Base-by-base conservation (phyloP, 1,140 invertebrate species). In the Homarus americanus region DNA sequence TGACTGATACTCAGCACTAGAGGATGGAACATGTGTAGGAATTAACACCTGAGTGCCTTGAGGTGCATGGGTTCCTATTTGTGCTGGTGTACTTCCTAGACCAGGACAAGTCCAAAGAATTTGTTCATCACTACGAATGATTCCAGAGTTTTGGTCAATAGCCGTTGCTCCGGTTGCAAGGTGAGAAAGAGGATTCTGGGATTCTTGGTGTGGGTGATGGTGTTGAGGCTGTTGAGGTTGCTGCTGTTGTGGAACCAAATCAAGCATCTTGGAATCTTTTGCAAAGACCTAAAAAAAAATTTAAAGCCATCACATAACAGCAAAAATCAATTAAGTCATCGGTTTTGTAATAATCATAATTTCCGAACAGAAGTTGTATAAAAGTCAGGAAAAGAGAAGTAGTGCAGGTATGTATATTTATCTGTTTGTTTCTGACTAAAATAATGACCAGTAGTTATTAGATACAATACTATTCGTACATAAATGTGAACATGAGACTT, bases 11-110 rank as follows among this genome's bases (percentile, higher is more conserved):
- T 69, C 38, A 34, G 73, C 34, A 24, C 24, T 38, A 20, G 82
- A 38, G 28, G 69, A 40, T 3, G 69, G 17, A 32, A 69, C 20
- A 10, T 49, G 20, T 7, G 82, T 28, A 32, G 69, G 63, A 15
- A 84, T 82, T 15, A 82, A 58, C 79, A 82, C 79, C 79, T 82
- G 79, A 15, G 79, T 63, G 2, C 63, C 49, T 58, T 82, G 44
- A 63, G 79, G 7, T 34, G 79, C 32, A 32, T 63, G 49, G 10
- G 49, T 82, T 1, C 63, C 79, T 36, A 63, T 28, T 20, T 53
- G 20, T 34, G 79, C 15, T 20, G 79, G 53, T 15, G 44, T 34
- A n/a, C 3, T 63, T 2, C 32, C 44, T 53, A 82, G 38, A 17
- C 49, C 38, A 34, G 79, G 79, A 63, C 79, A 82, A 15, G 79